Evolutionary conservation across 2,113 vertebrate genomes (phyloP).

Genomic region (Chionomys nivalis): DNA sequence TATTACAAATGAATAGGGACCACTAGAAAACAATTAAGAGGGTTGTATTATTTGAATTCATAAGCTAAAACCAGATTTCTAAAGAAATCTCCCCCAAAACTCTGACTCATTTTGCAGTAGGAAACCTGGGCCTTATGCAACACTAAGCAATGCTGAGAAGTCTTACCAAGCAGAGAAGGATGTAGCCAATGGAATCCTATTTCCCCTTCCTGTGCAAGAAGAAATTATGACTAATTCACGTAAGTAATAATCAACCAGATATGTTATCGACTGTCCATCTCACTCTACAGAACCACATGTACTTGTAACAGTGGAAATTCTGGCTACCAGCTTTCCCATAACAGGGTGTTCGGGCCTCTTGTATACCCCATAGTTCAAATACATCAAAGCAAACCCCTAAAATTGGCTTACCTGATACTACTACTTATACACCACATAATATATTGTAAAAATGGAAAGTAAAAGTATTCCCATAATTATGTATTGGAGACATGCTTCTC

Average conservation of each 20-base stretch:
- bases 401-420: not conserved
- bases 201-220: not conserved
- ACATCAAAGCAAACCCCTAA: not conserved
- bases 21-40: not conserved
- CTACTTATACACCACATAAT: conserved; percentile 37
- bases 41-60: not conserved
- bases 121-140: not conserved
- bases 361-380: not conserved
- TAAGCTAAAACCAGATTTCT: not conserved
- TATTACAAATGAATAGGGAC: not conserved
- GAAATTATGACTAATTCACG: not conserved
- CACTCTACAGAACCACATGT: not conserved
- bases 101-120: not conserved
- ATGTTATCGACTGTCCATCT: not conserved
- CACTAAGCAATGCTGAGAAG: not conserved
- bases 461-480: conserved; percentile 4
- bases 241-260: conserved; percentile 24
- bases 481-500: not conserved
- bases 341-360: not conserved
- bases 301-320: not conserved
- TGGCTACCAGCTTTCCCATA: not conserved
- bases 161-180: not conserved
- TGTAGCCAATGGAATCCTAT: not conserved
- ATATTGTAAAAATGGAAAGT: not conserved
- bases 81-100: not conserved